Conservation (phyloP, 2,797 vertebrate genomes). For the Clarias fuscus region DNA sequence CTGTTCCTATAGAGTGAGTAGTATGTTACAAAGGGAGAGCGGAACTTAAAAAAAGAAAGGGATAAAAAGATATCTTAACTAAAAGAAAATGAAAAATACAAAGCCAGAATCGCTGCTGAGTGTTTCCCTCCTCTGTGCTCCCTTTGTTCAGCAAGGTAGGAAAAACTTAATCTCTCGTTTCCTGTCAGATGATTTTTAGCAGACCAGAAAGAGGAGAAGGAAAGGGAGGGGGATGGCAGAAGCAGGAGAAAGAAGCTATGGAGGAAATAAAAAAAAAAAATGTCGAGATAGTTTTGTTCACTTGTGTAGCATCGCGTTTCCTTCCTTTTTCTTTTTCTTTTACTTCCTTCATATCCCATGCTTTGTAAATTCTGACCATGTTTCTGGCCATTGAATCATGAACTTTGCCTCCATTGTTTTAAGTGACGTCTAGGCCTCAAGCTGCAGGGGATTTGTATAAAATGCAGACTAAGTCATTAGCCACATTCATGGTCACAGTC, state of each 20-base stretch:
- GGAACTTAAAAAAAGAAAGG: constrained; percentile 35
- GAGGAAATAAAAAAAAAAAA: constrained; percentile 14
- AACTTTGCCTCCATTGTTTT: constrained; percentile 64
- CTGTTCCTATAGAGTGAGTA: constrained; percentile 40
- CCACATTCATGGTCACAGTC: constrained; percentile 63
- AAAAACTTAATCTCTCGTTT: constrained; percentile 97
- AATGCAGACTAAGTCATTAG: constrained; percentile 66
- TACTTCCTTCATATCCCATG: constrained; percentile 39
- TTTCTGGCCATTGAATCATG: constrained; percentile 53
- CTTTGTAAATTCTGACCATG: constrained; percentile 46
- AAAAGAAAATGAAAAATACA: constrained; percentile 65
- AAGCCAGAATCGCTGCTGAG: constrained; percentile 73
- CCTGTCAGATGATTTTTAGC: constrained; percentile 96
- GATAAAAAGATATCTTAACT: constrained; percentile 50
- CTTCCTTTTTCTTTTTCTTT: constrained; percentile 47
- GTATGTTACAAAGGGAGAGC: constrained; percentile 30
- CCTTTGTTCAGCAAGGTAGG: constrained; percentile 97
- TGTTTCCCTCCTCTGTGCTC: constrained; percentile 81
- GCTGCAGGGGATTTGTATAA: constrained; percentile 64
- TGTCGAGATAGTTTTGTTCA: neutral
- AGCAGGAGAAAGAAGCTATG: constrained; percentile 8
- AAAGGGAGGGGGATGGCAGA: constrained; percentile 18
- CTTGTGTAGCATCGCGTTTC: constrained; percentile 27
- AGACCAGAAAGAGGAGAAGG: constrained; percentile 54
- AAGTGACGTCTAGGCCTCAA: constrained; percentile 52